Percentiles rank a stretch among this genome's conserved stretches.
Evolutionary conservation across 2,113 vertebrate genomes (phyloP).

Genomic region (Sciurus niger): DNA sequence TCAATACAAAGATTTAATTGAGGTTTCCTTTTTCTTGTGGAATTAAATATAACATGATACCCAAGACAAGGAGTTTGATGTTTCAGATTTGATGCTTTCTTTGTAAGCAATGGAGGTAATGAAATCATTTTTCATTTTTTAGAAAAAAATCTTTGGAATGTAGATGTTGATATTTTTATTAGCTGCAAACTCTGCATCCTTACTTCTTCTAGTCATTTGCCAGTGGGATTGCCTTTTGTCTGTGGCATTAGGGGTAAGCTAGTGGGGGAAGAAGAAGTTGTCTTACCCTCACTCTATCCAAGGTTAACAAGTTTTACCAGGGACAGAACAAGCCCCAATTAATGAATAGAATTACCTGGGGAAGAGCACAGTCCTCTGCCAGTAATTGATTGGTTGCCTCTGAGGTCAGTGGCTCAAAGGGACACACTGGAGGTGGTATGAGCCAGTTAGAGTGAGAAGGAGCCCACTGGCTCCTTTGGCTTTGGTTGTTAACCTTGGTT

Average conservation of each 20-base stretch:
- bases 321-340: neutral
- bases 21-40: neutral
- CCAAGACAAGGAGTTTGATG: neutral
- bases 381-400: neutral
- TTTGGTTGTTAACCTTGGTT: neutral
- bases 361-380: neutral
- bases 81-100: neutral
- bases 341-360: neutral
- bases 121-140: neutral
- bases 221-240: neutral
- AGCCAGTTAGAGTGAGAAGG: neutral
- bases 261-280: neutral
- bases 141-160: neutral
- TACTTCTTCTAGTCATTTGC: slow-evolving; percentile 31
- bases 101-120: neutral
- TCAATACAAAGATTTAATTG: neutral
- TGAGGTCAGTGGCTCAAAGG: slow-evolving; percentile 8
- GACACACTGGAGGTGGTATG: neutral
- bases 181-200: neutral
- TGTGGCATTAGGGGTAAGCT: neutral
- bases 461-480: no score
- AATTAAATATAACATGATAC: neutral
- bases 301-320: neutral
- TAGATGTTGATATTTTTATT: neutral
- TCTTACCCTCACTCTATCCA: neutral